Conservation (phyloP, 2,113 vertebrate species). For the Oxyruncus cristatus region DNA sequence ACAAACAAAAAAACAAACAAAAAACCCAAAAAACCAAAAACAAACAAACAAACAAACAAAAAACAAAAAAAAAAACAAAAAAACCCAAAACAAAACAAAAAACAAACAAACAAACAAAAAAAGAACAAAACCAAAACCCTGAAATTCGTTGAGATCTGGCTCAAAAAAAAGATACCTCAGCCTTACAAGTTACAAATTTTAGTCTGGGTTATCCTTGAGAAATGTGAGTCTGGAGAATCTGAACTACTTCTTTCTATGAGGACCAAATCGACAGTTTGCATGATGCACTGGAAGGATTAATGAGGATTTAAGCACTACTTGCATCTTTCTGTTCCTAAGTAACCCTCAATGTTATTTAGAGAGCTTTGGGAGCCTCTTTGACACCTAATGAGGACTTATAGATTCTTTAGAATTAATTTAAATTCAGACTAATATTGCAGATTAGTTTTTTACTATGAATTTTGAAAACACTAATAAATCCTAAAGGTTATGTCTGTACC, state of each 20-base stretch:
- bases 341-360: background rate
- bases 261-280: background rate
- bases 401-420: background rate
- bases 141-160: background rate
- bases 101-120: background rate
- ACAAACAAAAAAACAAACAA: background rate
- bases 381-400: background rate
- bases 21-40: too few species aligned
- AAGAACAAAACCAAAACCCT: background rate
- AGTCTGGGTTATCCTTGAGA: background rate
- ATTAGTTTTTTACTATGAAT: background rate
- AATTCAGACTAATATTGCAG: background rate
- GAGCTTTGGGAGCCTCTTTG: background rate
- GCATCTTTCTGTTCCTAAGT: background rate
- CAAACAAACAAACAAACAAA: background rate
- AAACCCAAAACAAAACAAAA: background rate
- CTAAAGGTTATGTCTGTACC: background rate
- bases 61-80: too few species aligned
- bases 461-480: background rate
- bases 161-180: background rate
- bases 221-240: background rate
- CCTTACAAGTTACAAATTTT: background rate
- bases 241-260: background rate
- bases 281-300: background rate
- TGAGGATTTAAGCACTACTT: background rate